Base-by-base conservation (phyloP, 2,113 vertebrate species). In the Pollimyrus isidori region DNA sequence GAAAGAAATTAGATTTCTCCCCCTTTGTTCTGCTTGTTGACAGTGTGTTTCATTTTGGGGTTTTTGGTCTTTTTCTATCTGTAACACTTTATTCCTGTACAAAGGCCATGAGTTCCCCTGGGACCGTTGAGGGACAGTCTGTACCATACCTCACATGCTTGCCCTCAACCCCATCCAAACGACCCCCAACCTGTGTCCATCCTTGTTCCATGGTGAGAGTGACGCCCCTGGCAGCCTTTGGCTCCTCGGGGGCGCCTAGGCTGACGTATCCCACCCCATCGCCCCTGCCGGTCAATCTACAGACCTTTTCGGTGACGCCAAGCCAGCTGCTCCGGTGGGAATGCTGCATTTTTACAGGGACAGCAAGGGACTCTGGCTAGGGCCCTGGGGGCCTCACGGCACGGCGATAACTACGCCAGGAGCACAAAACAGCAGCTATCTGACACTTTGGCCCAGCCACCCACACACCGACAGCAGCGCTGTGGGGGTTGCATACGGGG, bases 161-260 rank as follows among this genome's bases (percentile, higher is more conserved):
- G 10, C 10, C 17, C 73, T 80, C 73, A 42, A 17, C 21, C 39
- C 21, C 4, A 46, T 48, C 82, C 82, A 46, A 48, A 48, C 19
- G 1, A 48, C 39, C 23, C 21, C 45, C 42, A 9, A 19, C 21
- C 7, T 11, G 21, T 87, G 89, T 96, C 95, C 83, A 88, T 89
- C 92, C 89, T 90, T 35, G 82, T 89, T 88, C 87, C 45, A 87
- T 90, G 92, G 90, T 87, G 89, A 0, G 52, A 86, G 88, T 89
- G 89, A 94, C 93, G 91, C 90, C 90, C 93, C 93, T 94, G 92
- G 94, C 94, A 94, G 94, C 95, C 92, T 89, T 88, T 89, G 93
- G 93, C 92, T 94, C 92, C 84, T 92, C 92, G 91, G 7, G 93
- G 92, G 88, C 87, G 87, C 91, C 92, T 89, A 52, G 87, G 89